Conservation (phyloP, 2,888 invertebrate genomes). For the Agrilus cyanescens region DNA sequence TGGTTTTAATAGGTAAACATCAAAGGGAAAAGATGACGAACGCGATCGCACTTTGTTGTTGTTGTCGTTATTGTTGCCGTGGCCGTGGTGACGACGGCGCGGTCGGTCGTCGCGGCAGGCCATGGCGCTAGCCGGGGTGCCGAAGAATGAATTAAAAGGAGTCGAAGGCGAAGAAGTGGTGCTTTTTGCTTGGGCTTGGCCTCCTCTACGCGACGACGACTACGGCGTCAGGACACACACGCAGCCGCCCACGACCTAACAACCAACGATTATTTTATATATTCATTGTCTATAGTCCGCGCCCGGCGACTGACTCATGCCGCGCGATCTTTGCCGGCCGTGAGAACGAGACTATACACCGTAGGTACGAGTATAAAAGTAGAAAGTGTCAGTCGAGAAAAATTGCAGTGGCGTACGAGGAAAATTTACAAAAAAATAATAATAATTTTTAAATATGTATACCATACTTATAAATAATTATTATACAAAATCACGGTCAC, state of each 20-base stretch:
- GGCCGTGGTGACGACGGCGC: too few species aligned
- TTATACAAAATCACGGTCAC: too few species aligned
- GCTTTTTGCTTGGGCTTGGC: slow-evolving; percentile 20
- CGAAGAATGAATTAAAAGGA: slow-evolving; percentile 17
- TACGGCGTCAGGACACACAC: slow-evolving; percentile 19
- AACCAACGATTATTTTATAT: slow-evolving; percentile 24
- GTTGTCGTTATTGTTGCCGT: too few species aligned
- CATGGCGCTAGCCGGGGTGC: slow-evolving; percentile 3
- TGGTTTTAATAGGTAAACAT: too few species aligned
- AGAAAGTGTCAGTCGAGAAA: too few species aligned
- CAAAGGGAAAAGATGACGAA: too few species aligned
- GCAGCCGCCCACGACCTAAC: slow-evolving; percentile 23
- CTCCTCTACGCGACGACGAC: slow-evolving; percentile 2
- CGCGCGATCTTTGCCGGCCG: slow-evolving; percentile 22
- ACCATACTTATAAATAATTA: too few species aligned
- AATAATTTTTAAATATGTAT: too few species aligned
- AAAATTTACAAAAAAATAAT: too few species aligned
- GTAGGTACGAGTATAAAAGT: slow-evolving; percentile 3
- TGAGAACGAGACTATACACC: slow-evolving; percentile 14
- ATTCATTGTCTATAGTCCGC: slow-evolving; percentile 43
- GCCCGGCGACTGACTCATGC: slow-evolving; percentile 42
- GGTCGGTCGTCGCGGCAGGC: background rate
- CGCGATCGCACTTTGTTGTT: too few species aligned
- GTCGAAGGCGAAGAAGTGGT: background rate
- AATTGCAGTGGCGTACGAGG: too few species aligned